Percentiles rank a stretch among this genome's conserved stretches.
Conservation (phyloP, 1,140 invertebrate species). For the Bombus sylvicola region DNA sequence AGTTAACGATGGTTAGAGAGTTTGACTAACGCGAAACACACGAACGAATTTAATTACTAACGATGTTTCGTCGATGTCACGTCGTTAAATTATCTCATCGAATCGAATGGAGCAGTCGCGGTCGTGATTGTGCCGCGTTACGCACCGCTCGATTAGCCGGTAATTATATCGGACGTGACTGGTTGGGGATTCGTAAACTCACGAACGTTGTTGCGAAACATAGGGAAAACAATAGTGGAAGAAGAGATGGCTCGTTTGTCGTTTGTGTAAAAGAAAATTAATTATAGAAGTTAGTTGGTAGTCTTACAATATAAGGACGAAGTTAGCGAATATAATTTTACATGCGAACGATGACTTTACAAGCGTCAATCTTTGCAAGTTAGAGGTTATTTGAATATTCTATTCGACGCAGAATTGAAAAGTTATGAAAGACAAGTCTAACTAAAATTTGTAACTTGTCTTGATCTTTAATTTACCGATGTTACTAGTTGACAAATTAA, state of each 20-base stretch:
- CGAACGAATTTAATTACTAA: slow-evolving; percentile 28
- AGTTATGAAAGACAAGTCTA: too few species aligned
- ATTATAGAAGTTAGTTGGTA: slow-evolving; percentile 32
- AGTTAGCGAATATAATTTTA: too few species aligned
- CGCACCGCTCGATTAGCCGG: slow-evolving; percentile 25
- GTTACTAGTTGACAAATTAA: too few species aligned
- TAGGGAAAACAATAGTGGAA: not conserved
- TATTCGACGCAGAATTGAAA: too few species aligned
- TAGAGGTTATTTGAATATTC: too few species aligned
- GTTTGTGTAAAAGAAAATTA: slow-evolving; percentile 18
- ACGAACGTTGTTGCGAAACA: not conserved
- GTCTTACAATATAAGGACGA: too few species aligned
- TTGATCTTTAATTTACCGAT: too few species aligned
- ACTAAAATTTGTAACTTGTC: too few species aligned
- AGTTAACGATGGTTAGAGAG: not conserved
- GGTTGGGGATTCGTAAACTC: slow-evolving; percentile 6
- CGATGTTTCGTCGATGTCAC: slow-evolving; percentile 1
- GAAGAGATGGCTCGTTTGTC: too few species aligned
- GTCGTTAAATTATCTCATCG: slow-evolving; percentile 28
- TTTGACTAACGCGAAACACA: not conserved
- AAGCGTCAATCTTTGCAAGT: too few species aligned
- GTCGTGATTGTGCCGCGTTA: not conserved
- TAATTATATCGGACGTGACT: slow-evolving; percentile 54
- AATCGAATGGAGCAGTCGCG: not conserved
- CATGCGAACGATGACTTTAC: too few species aligned